Evolutionary conservation across 2,888 invertebrate species (phyloP).

Genomic region (Mylabris sibirica): DNA sequence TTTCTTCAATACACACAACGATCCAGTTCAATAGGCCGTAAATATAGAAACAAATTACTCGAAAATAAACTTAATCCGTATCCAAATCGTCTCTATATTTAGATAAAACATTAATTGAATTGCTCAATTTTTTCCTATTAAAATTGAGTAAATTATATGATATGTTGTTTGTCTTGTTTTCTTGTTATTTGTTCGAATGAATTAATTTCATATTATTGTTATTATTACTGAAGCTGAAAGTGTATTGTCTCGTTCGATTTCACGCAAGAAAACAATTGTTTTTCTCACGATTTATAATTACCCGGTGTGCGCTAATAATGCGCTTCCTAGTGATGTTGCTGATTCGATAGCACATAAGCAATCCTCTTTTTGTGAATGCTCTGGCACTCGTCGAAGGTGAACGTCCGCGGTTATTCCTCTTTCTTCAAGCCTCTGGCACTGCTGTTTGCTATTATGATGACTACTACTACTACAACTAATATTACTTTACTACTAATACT

Average conservation of each 20-base stretch:
- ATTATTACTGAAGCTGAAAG: background rate
- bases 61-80: background rate
- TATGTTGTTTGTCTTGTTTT: background rate
- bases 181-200: background rate
- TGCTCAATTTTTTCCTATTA: background rate
- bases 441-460: constrained; percentile 49
- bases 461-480: constrained; percentile 5
- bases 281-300: constrained; percentile 58
- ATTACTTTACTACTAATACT: too few species aligned
- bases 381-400: constrained; percentile 56
- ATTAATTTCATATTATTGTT: background rate
- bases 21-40: background rate
- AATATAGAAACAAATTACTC: background rate
- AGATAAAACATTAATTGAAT: background rate
- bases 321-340: constrained; percentile 57
- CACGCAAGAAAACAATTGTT: constrained; percentile 29
- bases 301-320: constrained; percentile 53
- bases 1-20: background rate
- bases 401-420: constrained; percentile 60
- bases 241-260: background rate
- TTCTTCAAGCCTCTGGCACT: constrained; percentile 46
- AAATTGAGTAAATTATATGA: background rate
- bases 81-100: background rate
- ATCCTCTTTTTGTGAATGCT: constrained; percentile 56
- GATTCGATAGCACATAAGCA: constrained; percentile 51